Conservation (phyloP, 2,113 vertebrate genomes). For the Microtus oregoni region DNA sequence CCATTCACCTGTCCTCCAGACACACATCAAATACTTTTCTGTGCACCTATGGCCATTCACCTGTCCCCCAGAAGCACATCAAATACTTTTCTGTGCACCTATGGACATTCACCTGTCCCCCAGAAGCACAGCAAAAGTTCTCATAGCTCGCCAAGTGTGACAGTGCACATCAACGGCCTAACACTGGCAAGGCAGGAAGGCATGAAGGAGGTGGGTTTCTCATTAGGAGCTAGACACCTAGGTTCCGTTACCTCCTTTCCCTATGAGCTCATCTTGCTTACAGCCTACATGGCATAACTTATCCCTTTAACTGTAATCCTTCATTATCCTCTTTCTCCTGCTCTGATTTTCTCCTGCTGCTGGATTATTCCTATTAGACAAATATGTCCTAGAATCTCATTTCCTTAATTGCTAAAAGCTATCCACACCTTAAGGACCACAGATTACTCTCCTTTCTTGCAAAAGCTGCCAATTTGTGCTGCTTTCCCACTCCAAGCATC, state of each 20-base stretch:
- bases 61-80: too few species aligned
- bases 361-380: constrained; percentile 49
- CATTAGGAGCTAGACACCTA: background rate
- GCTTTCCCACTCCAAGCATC: background rate
- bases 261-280: background rate
- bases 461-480: background rate
- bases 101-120: too few species aligned
- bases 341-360: constrained; percentile 48
- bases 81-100: too few species aligned
- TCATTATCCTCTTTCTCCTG: constrained; percentile 24
- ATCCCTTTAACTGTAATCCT: constrained; percentile 33
- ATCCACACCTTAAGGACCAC: background rate
- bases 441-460: background rate
- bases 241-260: background rate
- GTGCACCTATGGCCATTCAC: too few species aligned
- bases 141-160: background rate
- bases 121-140: background rate
- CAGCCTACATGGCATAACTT: background rate
- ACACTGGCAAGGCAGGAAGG: background rate
- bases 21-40: too few species aligned
- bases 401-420: constrained; percentile 7
- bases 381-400: background rate
- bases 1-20: background rate
- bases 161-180: too few species aligned
- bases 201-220: background rate